Evolutionary conservation across 2,888 invertebrate species (phyloP), one percentile per base, ranked within the genome.

Genomic region (Adineta ricciae): DNA sequence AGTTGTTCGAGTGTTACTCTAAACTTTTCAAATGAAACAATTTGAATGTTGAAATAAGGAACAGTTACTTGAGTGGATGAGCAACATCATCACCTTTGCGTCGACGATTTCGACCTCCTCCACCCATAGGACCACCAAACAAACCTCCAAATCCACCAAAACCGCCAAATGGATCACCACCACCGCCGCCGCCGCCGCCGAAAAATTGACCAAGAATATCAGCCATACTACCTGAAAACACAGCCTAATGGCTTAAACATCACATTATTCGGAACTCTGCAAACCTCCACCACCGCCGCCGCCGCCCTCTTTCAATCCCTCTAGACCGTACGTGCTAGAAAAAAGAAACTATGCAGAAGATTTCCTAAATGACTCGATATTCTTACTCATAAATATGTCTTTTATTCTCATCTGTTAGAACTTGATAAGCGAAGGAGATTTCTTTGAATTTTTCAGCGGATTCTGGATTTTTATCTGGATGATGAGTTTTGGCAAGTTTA

Each of bases 401-500:
- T 97, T 98, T 87, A 16, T 97, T 96, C 8, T 95, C 93, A 90
- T 96, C 96, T 0, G 96, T 94, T n/a, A 98, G 92, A 2, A 97
- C 96, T 91, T 98, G 98, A 90, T 98, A 56, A 0, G 97, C 97
- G 92, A 96, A 96, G 86, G 97, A 97, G 88, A 98, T 98, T 90
- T 94, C 94, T 91, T 98, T 98, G 91, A 99, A 99, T 92, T 90
- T 52, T 84, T 73, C 73, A 86, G 95, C 27, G 84, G 84, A 50
- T 85, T 84, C 86, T 11, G 83, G 83, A 83, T 86, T 86, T 78
- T 86, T 86, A 83, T 86, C 86, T 24, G 86, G 86, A 83, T 86
- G 86, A 32, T 38, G 72, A 46, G 84, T 86, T 8, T 84, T 73
- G 3, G 86, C 86, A 52, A 82, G 56, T 91, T 96, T 97, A 89